phyloP scores from a whole-genome alignment of 1,140 invertebrate genomes.

The Lepidurus packardi region DNA sequence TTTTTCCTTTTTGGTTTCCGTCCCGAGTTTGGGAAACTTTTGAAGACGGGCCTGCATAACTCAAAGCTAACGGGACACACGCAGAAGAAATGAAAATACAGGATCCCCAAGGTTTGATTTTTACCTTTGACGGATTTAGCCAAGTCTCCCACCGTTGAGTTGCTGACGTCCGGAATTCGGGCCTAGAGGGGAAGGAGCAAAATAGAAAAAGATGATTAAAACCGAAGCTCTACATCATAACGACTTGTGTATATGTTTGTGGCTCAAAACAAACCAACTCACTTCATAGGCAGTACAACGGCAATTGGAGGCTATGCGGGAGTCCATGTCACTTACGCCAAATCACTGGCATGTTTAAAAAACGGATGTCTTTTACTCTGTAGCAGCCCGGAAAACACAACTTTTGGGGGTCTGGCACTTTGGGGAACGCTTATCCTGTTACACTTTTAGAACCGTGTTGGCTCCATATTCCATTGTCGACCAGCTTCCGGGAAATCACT shows the following conservation, averaged over 20 bases:
- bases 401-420: no score
- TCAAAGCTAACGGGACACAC: slow-evolving; percentile 2
- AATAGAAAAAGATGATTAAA: not conserved
- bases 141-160: not conserved
- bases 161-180: slow-evolving; percentile 11
- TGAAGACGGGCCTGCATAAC: not conserved
- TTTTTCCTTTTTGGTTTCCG: not conserved
- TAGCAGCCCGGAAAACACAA: no score
- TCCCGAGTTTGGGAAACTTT: not conserved
- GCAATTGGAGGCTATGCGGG: slow-evolving; percentile 7
- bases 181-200: not conserved
- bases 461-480: not conserved
- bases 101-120: not conserved
- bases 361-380: not conserved
- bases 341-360: slow-evolving; percentile 1
- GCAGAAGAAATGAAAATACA: slow-evolving; percentile 1
- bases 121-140: slow-evolving; percentile 21
- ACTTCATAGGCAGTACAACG: slow-evolving; percentile 7
- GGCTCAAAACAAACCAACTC: not conserved
- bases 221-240: not conserved
- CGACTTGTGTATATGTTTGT: not conserved
- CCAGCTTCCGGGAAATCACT: not conserved
- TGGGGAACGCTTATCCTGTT: not conserved
- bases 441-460: not conserved
- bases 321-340: not conserved